phyloP scores from a whole-genome alignment of 2,888 invertebrate genomes.

The Drosophila prostipennis region DNA sequence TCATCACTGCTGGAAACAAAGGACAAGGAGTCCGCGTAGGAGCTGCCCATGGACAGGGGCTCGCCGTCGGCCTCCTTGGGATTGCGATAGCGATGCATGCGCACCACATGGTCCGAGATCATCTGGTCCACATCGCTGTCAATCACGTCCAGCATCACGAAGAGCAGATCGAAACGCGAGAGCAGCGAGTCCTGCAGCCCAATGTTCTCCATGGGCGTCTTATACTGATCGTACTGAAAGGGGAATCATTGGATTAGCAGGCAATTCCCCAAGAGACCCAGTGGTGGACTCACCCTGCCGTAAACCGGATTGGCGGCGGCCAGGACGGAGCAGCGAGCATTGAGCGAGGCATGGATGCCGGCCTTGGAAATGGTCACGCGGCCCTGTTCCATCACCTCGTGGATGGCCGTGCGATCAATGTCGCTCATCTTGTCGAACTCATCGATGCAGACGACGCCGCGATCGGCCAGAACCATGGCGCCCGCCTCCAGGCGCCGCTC shows the following conservation, averaged over 20 bases:
- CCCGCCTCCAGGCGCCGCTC: constrained; percentile 96
- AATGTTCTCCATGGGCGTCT: constrained; percentile 99
- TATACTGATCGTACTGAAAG: constrained; percentile 97
- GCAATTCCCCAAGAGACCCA: too few relatives aligned
- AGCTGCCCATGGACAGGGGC: constrained; percentile 92
- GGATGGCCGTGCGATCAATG: constrained; percentile 99
- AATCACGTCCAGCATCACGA: constrained; percentile 97
- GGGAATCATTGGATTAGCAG: neutral
- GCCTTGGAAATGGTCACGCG: constrained; percentile 99
- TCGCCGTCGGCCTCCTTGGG: constrained; percentile 98
- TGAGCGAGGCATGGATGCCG: constrained; percentile 98
- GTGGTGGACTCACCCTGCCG: constrained; percentile 88
- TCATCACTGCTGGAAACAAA: constrained; percentile 91
- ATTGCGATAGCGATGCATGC: constrained; percentile 98
- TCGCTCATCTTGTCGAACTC: constrained; percentile 99
- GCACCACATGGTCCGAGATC: constrained; percentile 98
- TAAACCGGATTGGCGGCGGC: constrained; percentile 99
- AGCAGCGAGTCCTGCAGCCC: constrained; percentile 98
- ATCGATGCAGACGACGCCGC: constrained; percentile 97
- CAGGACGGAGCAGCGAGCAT: constrained; percentile 98
- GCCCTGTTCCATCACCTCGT: constrained; percentile 99
- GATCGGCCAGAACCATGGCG: constrained; percentile 99
- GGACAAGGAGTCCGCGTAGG: constrained; percentile 92
- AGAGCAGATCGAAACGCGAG: constrained; percentile 98
- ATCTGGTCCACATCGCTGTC: constrained; percentile 95